A percentile compares a stretch with the other conserved stretches of the same genome.
Evolutionary conservation across 2,797 vertebrate genomes (phyloP).

Genomic region (Anabacerthia variegaticeps): DNA sequence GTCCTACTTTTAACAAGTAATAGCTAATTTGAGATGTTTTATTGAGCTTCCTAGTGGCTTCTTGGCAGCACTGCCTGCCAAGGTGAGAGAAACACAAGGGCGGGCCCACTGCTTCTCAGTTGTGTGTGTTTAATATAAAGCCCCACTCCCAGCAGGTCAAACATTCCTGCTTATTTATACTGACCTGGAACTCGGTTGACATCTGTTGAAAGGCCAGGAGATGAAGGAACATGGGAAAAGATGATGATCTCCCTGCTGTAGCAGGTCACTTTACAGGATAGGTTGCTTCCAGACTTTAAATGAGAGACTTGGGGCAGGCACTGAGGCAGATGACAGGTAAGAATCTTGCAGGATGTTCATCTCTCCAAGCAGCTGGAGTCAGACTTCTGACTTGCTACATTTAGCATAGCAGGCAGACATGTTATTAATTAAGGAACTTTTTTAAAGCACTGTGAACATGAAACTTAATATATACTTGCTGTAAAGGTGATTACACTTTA

Average conservation of each 20-base stretch:
- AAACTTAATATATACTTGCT: constrained; percentile 14
- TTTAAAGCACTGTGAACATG: neutral
- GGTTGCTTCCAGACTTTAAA: neutral
- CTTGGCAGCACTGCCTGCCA: neutral
- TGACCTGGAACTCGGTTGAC: neutral
- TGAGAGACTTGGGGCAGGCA: neutral
- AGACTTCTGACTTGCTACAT: neutral
- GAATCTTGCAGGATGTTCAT: neutral
- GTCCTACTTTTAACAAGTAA: neutral
- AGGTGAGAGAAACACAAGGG: neutral
- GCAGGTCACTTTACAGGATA: neutral
- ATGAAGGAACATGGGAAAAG: neutral
- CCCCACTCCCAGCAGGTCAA: neutral
- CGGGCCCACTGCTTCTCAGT: neutral
- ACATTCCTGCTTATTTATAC: neutral
- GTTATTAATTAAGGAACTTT: constrained; percentile 8
- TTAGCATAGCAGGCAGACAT: neutral
- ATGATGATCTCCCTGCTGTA: neutral
- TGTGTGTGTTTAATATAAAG: neutral
- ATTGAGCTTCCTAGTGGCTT: neutral
- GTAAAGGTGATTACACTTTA: neutral
- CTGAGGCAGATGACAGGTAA: neutral
- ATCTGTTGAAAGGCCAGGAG: neutral
- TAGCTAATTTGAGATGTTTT: neutral
- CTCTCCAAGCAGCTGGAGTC: neutral